Evolutionary conservation across 1,140 invertebrate genomes (phyloP).

Genomic region (Camponotus floridanus): DNA sequence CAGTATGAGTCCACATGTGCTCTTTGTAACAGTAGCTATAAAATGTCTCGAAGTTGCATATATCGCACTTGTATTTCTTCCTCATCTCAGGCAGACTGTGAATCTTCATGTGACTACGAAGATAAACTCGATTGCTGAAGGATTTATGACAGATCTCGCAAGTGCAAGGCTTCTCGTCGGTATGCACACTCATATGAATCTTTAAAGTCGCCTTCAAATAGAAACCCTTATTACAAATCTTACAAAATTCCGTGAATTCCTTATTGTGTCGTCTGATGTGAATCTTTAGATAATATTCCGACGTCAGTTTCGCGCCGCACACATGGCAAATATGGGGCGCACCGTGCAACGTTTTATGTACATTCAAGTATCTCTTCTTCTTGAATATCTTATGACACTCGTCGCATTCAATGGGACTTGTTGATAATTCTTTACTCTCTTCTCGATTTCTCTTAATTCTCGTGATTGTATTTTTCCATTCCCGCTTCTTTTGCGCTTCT

Average conservation of each 20-base stretch:
- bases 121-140: conserved; percentile 80
- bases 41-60: conserved; percentile 78
- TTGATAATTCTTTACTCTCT: conserved; percentile 87
- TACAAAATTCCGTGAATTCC: conserved; percentile 86
- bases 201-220: conserved; percentile 87
- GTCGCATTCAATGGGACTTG: conserved; percentile 90
- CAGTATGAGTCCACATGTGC: conserved; percentile 86
- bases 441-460: conserved; percentile 1
- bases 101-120: conserved; percentile 78
- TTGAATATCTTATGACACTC: conserved; percentile 78
- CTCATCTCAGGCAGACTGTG: conserved; percentile 67
- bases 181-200: conserved; percentile 79
- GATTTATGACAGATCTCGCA: conserved; percentile 86
- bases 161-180: conserved; percentile 72
- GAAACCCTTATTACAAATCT: conserved; percentile 91
- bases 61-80: conserved; percentile 75
- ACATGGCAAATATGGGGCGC: conserved; percentile 76
- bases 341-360: conserved; percentile 75
- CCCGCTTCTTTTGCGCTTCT: not conserved
- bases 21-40: conserved; percentile 81
- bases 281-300: conserved; percentile 77
- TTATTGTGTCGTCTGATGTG: conserved; percentile 80
- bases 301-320: conserved; percentile 76
- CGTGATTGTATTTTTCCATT: conserved; percentile 85
- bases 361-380: conserved; percentile 77